phyloP scores from a whole-genome alignment of 2,113 vertebrate genomes.

The Notarius lentiginosus region DNA sequence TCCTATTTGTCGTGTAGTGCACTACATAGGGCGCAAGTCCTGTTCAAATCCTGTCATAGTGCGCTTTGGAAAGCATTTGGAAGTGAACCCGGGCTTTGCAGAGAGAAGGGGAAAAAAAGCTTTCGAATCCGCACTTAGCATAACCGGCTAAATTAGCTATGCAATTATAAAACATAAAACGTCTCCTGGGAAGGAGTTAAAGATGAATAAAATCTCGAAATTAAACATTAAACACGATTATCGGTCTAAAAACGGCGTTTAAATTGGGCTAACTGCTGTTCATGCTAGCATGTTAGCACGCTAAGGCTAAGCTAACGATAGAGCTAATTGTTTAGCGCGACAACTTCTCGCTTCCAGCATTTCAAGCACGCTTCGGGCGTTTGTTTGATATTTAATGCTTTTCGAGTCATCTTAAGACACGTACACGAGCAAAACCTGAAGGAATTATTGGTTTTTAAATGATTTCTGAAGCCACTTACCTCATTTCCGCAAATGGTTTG shows the following conservation, averaged over 20 bases:
- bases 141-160: background rate
- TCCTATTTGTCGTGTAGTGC: background rate
- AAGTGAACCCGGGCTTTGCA: background rate
- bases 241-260: background rate
- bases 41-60: background rate
- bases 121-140: background rate
- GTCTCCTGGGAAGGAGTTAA: too few species aligned
- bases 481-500: constrained; percentile 80
- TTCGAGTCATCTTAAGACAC: background rate
- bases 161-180: too few species aligned
- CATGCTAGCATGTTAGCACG: constrained; percentile 49
- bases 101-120: background rate
- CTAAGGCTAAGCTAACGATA: constrained; percentile 66
- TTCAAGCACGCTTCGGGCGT: background rate
- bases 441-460: constrained; percentile 50
- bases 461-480: constrained; percentile 73
- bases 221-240: background rate
- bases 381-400: background rate
- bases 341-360: constrained; percentile 64
- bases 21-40: constrained; percentile 7
- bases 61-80: background rate
- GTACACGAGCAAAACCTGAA: too few species aligned
- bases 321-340: constrained; percentile 66
- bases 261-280: constrained; percentile 41
- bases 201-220: background rate